Conservation (phyloP, 2,797 vertebrate genomes). For the Melopsittacus undulatus region DNA sequence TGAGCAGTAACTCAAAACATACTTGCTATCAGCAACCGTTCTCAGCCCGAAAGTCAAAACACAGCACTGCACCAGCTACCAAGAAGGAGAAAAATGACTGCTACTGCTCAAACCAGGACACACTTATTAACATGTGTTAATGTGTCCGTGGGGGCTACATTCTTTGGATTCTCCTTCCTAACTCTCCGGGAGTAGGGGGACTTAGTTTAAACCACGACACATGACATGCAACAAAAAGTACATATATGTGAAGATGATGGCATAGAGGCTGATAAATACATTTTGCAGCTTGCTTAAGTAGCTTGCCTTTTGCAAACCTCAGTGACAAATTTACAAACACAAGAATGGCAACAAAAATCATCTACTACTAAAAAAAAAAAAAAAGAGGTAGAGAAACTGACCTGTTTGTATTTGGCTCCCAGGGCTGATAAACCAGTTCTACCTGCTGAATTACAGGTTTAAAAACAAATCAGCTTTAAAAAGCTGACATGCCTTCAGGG, state of each 20-base stretch:
- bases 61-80: too few species aligned
- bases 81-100: too few species aligned
- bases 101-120: too few species aligned
- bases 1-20: too few species aligned
- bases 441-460: background rate
- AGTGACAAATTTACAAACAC: background rate
- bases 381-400: background rate
- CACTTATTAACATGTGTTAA: too few species aligned
- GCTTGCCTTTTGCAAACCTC: background rate
- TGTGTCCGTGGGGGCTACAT: too few species aligned
- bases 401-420: background rate
- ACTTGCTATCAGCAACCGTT: too few species aligned
- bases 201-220: too few species aligned
- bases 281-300: background rate
- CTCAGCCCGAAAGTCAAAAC: too few species aligned
- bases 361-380: background rate
- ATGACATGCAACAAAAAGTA: background rate
- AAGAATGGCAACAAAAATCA: background rate
- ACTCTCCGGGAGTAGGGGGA: too few species aligned
- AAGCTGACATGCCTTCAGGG: background rate
- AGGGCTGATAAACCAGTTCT: slow-evolving; percentile 14
- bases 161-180: too few species aligned
- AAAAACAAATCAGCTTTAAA: background rate
- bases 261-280: background rate
- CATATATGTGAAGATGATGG: background rate